Evolutionary conservation across 1,140 invertebrate species (phyloP), one percentile per base, ranked within the genome.

Genomic region (Chlorops oryzae): DNA sequence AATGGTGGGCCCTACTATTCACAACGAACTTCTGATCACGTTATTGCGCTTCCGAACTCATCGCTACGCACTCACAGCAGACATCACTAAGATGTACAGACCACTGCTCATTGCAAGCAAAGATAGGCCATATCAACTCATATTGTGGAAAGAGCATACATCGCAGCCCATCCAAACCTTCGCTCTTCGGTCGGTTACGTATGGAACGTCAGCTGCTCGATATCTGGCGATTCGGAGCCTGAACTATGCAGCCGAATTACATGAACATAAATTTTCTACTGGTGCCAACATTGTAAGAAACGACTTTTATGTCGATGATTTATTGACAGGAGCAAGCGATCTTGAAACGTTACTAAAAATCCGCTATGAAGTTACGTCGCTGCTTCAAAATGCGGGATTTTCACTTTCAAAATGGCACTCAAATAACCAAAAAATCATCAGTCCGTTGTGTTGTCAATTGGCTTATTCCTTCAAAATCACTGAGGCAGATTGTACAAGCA

Each of bases 31-130:
- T 15, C 75, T 24, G 20, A 32, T 40, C 76, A n/a, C 74, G 22
- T 23, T 77, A 21, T 15, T 72, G 0, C 54, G 66, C 17, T 78
- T 77, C 55, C 52, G 73, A 24, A 52, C 48, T 13, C 59, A 69
- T 43, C 47, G 50, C 23, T 58, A 65, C 37, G 63, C 62, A 1
- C 25, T 76, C 2, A 58, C 58, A 2, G 61, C 56, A 6, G 74
- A 76, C 41, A 61, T 74, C 34, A 51, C 51, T 39, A 72, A 73
- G 52, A 75, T 75, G 73, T 78, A 73, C 45, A 48, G 74, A 5
- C 72, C 74, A 55, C 59, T 75, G 17, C 25, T 52, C 44, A 54
- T 76, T 12, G 42, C 68, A 51, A 21, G 51, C 21, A 45, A 58
- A 5, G 58, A 74, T 50, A 46, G 56, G 7, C 55, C 69, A 23